Base-by-base conservation (phyloP, 2,113 vertebrate species). In the Antennarius striatus region DNA sequence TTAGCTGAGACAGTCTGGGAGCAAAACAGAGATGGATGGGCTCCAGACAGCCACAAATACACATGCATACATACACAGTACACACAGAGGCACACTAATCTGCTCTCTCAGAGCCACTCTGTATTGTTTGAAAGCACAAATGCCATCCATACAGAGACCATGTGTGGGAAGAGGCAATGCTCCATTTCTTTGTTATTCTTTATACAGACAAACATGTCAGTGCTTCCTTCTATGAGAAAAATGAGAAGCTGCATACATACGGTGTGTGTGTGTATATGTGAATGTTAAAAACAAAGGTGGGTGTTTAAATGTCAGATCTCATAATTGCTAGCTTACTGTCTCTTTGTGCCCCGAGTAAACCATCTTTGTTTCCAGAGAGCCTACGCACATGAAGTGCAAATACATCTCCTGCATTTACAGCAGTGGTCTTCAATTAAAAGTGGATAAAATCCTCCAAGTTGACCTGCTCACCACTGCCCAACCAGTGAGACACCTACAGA, bases 271-370 rank as follows among this genome's bases (percentile, higher is more conserved):
- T 36, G 51, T 58, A 48, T 59, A 50, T 67, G 59, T 67, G 22
- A 58, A 67, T 47, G 58, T 71, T 62, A 56, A 84, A 74, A 52
- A 68, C 32, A 36, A 36, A 54, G 36, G 82, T 84, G 79, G 79
- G 77, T 64, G 84, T 71, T 84, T 79, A 84, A 81, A 80, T 81
- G 82, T 85, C 85, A 87, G 56, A 83, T 82, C 58, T 68, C 61
- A 76, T 85, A 79, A 86, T 84, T 87, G 71, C 81, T 56, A 83
- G 59, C 73, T 60, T 74, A 58, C 83, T 80, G 63, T 84, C 68
- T 81, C 48, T 17, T 46, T 61, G 16, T 0, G 14, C 56, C 46
- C 49, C 32, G 51, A 66, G 72, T 52, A 71, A 73, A 80, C 54
- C 62, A 29, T 68, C 40, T 56, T 40, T 58, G 42, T 56, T 64